Evolutionary conservation across 1,140 invertebrate species (phyloP), one percentile per base, ranked within the genome.

Genomic region (Spodoptera litura): DNA sequence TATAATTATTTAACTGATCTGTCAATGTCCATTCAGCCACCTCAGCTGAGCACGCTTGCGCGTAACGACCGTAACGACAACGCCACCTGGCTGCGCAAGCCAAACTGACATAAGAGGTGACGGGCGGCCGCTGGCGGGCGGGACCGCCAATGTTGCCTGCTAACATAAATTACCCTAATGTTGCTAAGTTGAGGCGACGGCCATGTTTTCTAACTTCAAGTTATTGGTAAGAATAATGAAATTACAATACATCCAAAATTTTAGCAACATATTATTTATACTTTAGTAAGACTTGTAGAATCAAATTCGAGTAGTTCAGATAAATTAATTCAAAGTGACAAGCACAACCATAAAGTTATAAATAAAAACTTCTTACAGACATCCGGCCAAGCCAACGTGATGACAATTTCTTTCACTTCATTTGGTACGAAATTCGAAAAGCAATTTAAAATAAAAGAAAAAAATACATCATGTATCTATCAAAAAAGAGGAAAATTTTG

Each of bases 401-500:
- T 91, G 91, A 92, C 88, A 87, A 79, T 78, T 79, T 79, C 84
- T 81, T 83, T 84, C 53, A 82, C 77, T 80, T 88, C 71, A 83
- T 56, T 84, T 81, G 73, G 71, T 84, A 87, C 85, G 82, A 92
- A 88, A 94, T 93, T 94, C 91, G 87, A 94, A 94, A 90, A 90
- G 85, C 64, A 84, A 92, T 92, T 93, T 89, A 74, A 90, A 93
- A 89, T 88, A 88, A 86, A 92, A 91, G 87, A 93, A 91, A 93
- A 92, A 93, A 90, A 90, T 87, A 84, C 89, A 93, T 88, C 83
- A 90, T 91, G 88, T 89, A 91, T 89, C 91, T 89, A 90, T 94
- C 91, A 93, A 93, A 94, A 93, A 93, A 92, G 88, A 89, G 88
- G 82, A 93, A 94, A 93, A 93, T 89, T 94, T 94, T 93, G 86